These are phyloP conservation scores for Panthera tigris DNA, from an alignment of 2,113 vertebrate species.

Conservation along the genomic window DNA sequence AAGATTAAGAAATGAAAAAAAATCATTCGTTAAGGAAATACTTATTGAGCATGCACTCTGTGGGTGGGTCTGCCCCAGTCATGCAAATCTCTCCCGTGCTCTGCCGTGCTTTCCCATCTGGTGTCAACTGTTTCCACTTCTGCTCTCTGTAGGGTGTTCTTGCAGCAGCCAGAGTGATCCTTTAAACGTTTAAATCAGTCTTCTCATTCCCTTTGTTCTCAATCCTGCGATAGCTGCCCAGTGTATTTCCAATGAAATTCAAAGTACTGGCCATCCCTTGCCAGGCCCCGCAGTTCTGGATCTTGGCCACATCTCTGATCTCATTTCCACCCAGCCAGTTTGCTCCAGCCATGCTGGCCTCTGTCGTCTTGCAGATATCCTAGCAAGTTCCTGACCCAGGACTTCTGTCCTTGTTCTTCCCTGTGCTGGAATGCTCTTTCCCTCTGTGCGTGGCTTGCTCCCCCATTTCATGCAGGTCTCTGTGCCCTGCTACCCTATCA, in stretches of 20 bases:
- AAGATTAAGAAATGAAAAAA: conserved; percentile 25
- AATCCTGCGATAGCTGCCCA: not conserved
- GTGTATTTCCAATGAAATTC: not conserved
- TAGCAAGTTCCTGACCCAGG: not conserved
- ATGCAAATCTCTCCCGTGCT: not conserved
- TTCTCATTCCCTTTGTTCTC: not conserved
- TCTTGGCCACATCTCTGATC: not conserved
- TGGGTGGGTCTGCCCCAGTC: not conserved
- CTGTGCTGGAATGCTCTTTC: not conserved
- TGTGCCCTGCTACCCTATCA: not conserved
- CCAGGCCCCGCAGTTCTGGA: not conserved
- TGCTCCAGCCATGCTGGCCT: not conserved
- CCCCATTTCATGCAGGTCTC: not conserved
- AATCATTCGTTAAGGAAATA: not conserved
- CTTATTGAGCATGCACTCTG: not conserved
- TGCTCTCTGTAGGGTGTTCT: not conserved
- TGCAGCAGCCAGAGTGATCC: not conserved
- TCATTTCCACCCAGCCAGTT: not conserved
- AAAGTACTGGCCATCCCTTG: not conserved
- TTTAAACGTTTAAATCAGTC: not conserved
- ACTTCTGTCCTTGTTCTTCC: not conserved
- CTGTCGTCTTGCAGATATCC: not conserved
- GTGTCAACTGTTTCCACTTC: not conserved
- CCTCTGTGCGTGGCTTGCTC: not conserved
- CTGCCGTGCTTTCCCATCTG: not conserved